Conservation (phyloP, 1,140 invertebrate genomes). For the Samia ricini region DNA sequence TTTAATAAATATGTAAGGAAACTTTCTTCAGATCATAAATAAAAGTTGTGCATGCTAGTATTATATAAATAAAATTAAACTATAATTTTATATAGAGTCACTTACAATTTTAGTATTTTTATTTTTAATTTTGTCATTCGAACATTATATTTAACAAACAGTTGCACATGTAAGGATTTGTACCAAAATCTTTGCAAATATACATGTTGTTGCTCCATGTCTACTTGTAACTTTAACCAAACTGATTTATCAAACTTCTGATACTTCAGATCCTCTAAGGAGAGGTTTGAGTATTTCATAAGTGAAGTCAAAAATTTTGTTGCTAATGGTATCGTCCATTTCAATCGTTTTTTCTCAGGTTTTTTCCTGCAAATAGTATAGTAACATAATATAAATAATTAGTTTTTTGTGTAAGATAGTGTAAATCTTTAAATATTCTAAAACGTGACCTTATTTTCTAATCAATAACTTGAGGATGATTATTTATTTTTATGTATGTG, state of each 20-base stretch:
- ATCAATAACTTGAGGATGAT: no score
- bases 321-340: constrained; percentile 48
- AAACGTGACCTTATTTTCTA: no score
- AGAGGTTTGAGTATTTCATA: constrained; percentile 36
- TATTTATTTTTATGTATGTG: no score
- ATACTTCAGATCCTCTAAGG: constrained; percentile 50
- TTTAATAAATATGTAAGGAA: no score
- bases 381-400: neutral
- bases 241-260: constrained; percentile 43
- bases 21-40: no score
- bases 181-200: constrained; percentile 53
- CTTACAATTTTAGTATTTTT: constrained; percentile 46
- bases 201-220: constrained; percentile 44
- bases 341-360: constrained; percentile 37
- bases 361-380: constrained; percentile 37
- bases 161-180: constrained; percentile 44
- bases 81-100: constrained; percentile 2
- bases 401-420: neutral
- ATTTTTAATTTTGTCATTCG: constrained; percentile 43
- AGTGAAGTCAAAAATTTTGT: constrained; percentile 48
- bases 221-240: constrained; percentile 46
- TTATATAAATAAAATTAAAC: neutral
- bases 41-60: no score
- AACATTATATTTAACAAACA: constrained; percentile 49
- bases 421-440: no score